Evolutionary conservation across 2,797 vertebrate species (phyloP).

Genomic region (Hoplostethus mediterraneus): DNA sequence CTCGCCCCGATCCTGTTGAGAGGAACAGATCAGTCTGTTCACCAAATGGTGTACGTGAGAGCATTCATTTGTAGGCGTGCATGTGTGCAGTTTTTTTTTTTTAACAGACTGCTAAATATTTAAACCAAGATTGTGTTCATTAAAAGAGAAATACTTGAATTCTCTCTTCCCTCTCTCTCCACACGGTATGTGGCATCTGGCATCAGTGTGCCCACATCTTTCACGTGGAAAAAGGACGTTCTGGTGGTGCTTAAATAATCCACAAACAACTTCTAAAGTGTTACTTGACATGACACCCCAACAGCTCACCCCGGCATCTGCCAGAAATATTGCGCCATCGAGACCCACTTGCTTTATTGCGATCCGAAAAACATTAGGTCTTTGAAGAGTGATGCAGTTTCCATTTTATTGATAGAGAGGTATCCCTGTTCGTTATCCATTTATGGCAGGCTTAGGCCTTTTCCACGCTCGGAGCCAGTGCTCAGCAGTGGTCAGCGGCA

Average conservation of each 20-base stretch:
- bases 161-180: conserved; percentile 12
- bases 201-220: conserved; percentile 52
- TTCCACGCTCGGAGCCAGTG: conserved; percentile 50
- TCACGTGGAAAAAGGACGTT: conserved; percentile 31
- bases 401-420: conserved; percentile 40
- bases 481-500: conserved; percentile 30
- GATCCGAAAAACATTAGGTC: conserved; percentile 14
- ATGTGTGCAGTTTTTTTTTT: conserved; percentile 25
- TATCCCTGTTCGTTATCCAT: conserved; percentile 34
- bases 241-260: conserved; percentile 34
- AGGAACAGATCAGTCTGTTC: conserved; percentile 15
- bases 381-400: conserved; percentile 38
- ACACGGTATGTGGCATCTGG: conserved; percentile 53
- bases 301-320: conserved; percentile 47
- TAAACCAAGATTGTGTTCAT: conserved; percentile 45
- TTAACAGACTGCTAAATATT: conserved; percentile 21
- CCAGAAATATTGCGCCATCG: conserved; percentile 39
- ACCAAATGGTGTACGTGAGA: conserved; percentile 42
- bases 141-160: conserved; percentile 48
- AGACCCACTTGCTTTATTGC: conserved; percentile 22
- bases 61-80: conserved; percentile 9
- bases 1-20: background rate
- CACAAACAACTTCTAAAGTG: conserved; percentile 53
- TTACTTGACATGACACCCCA: conserved; percentile 26
- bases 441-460: conserved; percentile 43